Percentiles rank a stretch among this genome's conserved stretches.
Conservation (phyloP, 2,888 invertebrate species). For the Rhaphigaster nebulosa region DNA sequence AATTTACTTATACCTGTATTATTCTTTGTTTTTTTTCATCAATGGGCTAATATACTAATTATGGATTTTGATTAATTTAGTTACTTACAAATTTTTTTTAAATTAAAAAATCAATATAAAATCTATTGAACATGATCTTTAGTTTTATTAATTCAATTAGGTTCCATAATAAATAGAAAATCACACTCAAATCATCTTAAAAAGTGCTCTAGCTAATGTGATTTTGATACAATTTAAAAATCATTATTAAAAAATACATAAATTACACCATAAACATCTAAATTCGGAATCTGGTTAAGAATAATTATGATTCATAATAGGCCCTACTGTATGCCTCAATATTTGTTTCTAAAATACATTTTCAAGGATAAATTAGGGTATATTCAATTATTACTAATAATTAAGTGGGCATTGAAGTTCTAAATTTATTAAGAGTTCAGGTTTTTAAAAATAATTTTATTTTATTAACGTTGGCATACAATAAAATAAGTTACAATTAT, state of each 20-base stretch:
- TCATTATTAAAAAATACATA: no score
- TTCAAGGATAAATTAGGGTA: constrained; percentile 33
- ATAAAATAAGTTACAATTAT: no score
- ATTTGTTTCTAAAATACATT: no score
- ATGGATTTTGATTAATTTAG: not conserved
- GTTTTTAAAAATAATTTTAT: no score
- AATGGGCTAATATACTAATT: not conserved
- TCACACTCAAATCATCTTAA: not conserved
- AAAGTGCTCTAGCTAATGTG: not conserved
- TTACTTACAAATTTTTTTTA: not conserved
- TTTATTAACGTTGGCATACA: no score
- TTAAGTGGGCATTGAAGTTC: not conserved
- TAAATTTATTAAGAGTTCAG: not conserved
- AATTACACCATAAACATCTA: not conserved
- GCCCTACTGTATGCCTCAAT: no score
- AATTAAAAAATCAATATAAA: not conserved
- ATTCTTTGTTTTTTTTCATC: not conserved
- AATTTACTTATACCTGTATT: not conserved
- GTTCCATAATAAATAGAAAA: not conserved
- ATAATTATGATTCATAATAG: no score
- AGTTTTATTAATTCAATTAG: not conserved
- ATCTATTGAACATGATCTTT: not conserved
- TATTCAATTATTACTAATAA: not conserved
- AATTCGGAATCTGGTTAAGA: no score
- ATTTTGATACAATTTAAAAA: not conserved